These are phyloP conservation scores for Lanistes nyassanus DNA, from an alignment of 1,140 invertebrate genomes.

Conservation along the genomic window DNA sequence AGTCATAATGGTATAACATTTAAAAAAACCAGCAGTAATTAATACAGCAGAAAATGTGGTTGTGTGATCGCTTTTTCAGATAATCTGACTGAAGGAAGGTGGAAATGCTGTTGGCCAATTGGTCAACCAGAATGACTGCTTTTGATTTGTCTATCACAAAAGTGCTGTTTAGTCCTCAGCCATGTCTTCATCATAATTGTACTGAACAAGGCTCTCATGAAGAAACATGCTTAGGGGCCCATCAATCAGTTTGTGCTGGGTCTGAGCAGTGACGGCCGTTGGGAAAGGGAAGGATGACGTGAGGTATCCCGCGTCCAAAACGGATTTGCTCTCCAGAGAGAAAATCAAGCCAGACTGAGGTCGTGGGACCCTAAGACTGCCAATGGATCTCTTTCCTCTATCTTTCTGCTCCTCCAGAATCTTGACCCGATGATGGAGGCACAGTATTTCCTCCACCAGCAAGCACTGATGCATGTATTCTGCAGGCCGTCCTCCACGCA, in stretches of 20 bases:
- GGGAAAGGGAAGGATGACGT: conserved; percentile 66
- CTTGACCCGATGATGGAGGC: conserved; percentile 52
- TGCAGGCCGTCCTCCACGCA: conserved; percentile 78
- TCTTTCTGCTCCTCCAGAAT: conserved; percentile 30
- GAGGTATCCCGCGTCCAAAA: conserved; percentile 54
- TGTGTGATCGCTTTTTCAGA: too few species aligned
- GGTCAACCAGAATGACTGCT: too few species aligned
- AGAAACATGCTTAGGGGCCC: conserved; percentile 52
- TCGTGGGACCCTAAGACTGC: conserved; percentile 24
- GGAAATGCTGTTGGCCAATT: too few species aligned
- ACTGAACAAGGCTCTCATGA: conserved; percentile 52
- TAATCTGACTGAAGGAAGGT: too few species aligned
- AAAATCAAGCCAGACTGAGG: conserved; percentile 63
- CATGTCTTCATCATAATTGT: conserved; percentile 34
- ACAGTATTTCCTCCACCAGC: conserved; percentile 63
- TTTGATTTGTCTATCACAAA: background rate
- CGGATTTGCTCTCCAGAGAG: conserved; percentile 42
- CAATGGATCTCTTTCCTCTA: conserved; percentile 26
- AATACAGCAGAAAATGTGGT: too few species aligned
- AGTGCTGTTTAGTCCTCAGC: conserved; percentile 34
- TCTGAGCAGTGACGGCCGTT: conserved; percentile 38
- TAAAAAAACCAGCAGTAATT: too few species aligned
- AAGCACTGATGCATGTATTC: conserved; percentile 71
- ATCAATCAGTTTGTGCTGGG: conserved; percentile 44
- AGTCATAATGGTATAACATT: too few species aligned